Evolutionary conservation across 2,797 vertebrate species (phyloP).

Genomic region (Vespertilio murinus): DNA sequence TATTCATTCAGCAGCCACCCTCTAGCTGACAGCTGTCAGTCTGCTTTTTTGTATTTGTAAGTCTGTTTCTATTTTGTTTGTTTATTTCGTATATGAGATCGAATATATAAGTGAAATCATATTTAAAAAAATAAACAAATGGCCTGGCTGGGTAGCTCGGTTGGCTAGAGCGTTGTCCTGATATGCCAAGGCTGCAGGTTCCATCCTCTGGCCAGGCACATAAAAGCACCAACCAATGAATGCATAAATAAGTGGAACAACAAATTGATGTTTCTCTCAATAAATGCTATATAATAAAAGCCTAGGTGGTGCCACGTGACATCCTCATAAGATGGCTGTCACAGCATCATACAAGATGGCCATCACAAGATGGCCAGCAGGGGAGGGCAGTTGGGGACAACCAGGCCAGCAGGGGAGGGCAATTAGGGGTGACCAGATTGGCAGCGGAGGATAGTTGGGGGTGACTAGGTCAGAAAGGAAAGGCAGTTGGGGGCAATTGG

Average conservation of each 20-base stretch:
- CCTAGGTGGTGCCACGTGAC: too few relatives aligned
- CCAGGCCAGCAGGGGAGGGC: too few relatives aligned
- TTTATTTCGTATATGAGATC: background rate
- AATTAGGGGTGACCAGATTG: too few relatives aligned
- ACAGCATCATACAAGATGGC: too few relatives aligned
- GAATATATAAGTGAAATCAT: background rate
- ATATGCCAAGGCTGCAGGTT: background rate
- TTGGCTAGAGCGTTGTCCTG: background rate
- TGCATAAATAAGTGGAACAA: background rate
- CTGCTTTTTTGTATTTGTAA: background rate
- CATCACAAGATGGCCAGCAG: too few relatives aligned
- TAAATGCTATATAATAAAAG: background rate
- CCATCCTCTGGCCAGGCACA: background rate
- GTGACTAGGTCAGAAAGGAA: accelerated
- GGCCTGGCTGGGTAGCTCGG: background rate
- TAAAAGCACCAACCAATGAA: background rate
- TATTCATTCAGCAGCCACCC: background rate
- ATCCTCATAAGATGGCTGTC: too few relatives aligned
- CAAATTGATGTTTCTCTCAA: background rate
- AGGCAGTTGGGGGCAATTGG: too few relatives aligned
- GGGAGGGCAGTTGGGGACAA: too few relatives aligned
- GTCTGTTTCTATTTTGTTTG: background rate
- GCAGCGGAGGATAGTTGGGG: too few relatives aligned
- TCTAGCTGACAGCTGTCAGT: background rate
- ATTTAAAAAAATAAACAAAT: background rate